Base-by-base conservation (phyloP, 2,113 vertebrate genomes). In the Choloepus hoffmanni region DNA sequence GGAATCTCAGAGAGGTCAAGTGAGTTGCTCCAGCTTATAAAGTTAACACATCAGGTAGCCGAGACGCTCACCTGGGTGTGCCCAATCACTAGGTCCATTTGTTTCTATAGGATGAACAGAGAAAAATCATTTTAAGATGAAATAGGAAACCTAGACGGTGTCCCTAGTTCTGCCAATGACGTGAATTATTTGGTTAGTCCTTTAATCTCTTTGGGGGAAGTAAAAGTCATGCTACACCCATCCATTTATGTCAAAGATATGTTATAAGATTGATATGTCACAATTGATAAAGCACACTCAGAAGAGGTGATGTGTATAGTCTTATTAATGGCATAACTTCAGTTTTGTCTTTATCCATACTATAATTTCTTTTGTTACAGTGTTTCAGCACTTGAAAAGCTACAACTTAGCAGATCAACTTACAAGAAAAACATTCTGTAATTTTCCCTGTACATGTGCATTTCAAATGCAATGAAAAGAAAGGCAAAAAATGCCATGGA, bases 381-480 rank as follows among this genome's bases (percentile, higher is more conserved):
- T 62, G 79, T 83, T 68, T 94, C 65, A 89, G 21, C 70, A 85
- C 19, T 78, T 86, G 50, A 58, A 90, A 77, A 53, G 19, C 58
- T 48, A 9, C 40, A 33, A 76, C 7, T 81, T 28, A 85, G 30
- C 55, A 92, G 30, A 58, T 89, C 43, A 65, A 28, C 1, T 28
- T 50, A 48, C 7, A 48, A 67, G 85, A 73, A 82, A 81, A 55
- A 67, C 4, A 62, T 9, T 77, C 30, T 76, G 0, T 30, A 86
- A 76, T 45, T 55, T 88, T 74, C 65, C 36, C 33, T 28, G 55
- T 48, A 28, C 53, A 28, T 72, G 70, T 89, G 63, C 58, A 23
- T 63, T 91, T 95, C 33, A 90, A 92, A 81, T 36, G 62, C 0
- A 83, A 60, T 63, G 7, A 24, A 73, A 84, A 68, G 23, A 74